Evolutionary conservation across 2,888 invertebrate species (phyloP), one percentile per base, ranked within the genome.

Genomic region (Perizoma flavofasciatum): DNA sequence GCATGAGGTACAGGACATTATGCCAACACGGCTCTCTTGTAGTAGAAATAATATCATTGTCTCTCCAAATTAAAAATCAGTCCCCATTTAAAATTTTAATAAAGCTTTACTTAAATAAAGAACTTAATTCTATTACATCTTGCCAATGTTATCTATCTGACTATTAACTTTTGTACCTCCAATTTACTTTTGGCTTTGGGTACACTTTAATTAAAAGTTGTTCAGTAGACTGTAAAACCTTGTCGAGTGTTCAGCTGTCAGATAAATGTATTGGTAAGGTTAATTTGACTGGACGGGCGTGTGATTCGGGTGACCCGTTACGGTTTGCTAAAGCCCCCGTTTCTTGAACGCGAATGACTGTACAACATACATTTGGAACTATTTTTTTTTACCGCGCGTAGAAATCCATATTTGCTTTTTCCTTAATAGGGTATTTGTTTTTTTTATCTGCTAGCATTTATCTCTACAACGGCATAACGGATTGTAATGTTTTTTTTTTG

Each of bases 141-240:
- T 39, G 32, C 45, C 45, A 45, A 5, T 44, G 10, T n/a, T n/a
- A 22, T 22, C 22, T 22, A 22, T 2, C 45, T 39, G 40, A 40
- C 8, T 45, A 40, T 48, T 40, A 51, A 41, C 49, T 60, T 55
- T 57, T 55, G 33, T 47, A 55, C 34, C 35, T 55, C 55, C 49
- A 11, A 43, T 51, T 51, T 58, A 49, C 34, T 39, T 22, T 35
- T 33, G 11, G 50, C 67, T 68, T 66, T 61, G 65, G 67, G 67
- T 66, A 60, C 37, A 62, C 56, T 71, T 78, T 83, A 81, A 82
- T 83, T 79, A 81, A 75, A 78, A 77, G 69, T 73, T 75, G 77
- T 60, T 69, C 79, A 75, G 68, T 70, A 80, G 84, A 83, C 80
- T 81, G 81, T 85, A 71, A 85, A 83, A 82, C 82, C 83, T 78